Evolutionary conservation across 2,888 invertebrate genomes (phyloP), one percentile per base, ranked within the genome.

Genomic region (Sericinus montela): DNA sequence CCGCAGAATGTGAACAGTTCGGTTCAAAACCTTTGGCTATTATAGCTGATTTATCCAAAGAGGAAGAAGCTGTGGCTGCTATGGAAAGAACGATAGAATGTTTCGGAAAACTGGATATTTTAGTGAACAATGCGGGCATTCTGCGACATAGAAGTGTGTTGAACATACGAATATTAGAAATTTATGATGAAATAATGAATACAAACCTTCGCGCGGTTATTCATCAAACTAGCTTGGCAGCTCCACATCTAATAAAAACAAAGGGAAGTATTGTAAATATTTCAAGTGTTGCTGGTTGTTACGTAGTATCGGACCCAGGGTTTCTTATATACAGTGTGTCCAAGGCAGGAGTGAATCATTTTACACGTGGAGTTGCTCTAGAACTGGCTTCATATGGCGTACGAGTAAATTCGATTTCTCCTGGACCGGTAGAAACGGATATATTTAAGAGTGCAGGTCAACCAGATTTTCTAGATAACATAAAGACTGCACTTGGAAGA

Each of bases 371-470:
- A 63, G 77, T 91, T 8, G 94, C 95, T 5, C 69, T 94, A 36
- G 94, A 92, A 62, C 71, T 92, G n/a, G 91, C 90, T 48, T 52
- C 72, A 0, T 79, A 85, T 63, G 83, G 69, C 8, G 91, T 94
- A 0, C 77, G 94, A 44, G 93, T 93, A 0, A 94, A 94, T 67
- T 81, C 90, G 45, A 91, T 94, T 0, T 93, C 92, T 64, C 94
- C 58, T 9, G 57, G 58, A 10, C 56, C 58, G 0, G 58, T 58
- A 1, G 42, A 48, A 13, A 55, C 58, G 0, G 53, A 58, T 29
- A 55, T 54, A n/a, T 91, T 55, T 0, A 29, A 36, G 3, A 62
- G 53, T 10, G 42, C 49, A 5, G 59, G 58, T 0, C 14, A 34
- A 3, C n/a, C 3, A 8, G n/a, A 32, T 7, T 9, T 32, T 1